phyloP scores from a whole-genome alignment of 1,140 invertebrate species.

The Bombus picipes region DNA sequence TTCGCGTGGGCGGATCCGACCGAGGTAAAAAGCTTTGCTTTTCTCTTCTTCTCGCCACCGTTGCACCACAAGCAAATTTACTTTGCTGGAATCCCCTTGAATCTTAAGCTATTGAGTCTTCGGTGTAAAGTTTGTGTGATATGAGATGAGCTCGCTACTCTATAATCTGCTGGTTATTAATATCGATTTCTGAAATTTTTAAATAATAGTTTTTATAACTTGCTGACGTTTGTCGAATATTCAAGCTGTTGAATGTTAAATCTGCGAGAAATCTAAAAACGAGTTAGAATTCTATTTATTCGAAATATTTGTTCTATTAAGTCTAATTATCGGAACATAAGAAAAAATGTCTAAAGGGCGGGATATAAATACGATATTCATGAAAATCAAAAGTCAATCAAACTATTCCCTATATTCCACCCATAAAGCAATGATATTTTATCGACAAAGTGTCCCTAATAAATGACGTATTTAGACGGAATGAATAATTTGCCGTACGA shows the following conservation, averaged over 20 bases:
- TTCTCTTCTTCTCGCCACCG: not conserved
- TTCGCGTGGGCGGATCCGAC: constrained; percentile 40
- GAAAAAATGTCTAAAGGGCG: too few species aligned
- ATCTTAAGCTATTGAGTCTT: not conserved
- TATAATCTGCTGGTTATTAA: not conserved
- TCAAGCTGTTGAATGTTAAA: too few species aligned
- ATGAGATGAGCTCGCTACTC: too few species aligned
- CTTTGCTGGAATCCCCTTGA: not conserved
- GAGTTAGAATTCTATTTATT: not conserved
- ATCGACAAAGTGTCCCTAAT: not conserved
- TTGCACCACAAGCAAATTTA: not conserved
- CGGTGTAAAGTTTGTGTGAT: not conserved
- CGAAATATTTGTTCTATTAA: too few species aligned
- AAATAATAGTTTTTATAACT: not conserved
- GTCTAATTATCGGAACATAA: not conserved
- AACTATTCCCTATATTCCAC: not conserved
- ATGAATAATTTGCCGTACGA: constrained; percentile 15
- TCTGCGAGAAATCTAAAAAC: not conserved
- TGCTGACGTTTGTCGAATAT: too few species aligned
- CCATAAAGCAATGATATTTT: not conserved
- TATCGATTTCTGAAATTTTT: not conserved
- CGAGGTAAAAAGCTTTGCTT: constrained; percentile 21
- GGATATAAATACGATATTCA: too few species aligned
- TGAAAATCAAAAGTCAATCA: not conserved
- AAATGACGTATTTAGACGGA: not conserved